Conservation (phyloP, 2,888 invertebrate genomes). For the Lithophane socia region DNA sequence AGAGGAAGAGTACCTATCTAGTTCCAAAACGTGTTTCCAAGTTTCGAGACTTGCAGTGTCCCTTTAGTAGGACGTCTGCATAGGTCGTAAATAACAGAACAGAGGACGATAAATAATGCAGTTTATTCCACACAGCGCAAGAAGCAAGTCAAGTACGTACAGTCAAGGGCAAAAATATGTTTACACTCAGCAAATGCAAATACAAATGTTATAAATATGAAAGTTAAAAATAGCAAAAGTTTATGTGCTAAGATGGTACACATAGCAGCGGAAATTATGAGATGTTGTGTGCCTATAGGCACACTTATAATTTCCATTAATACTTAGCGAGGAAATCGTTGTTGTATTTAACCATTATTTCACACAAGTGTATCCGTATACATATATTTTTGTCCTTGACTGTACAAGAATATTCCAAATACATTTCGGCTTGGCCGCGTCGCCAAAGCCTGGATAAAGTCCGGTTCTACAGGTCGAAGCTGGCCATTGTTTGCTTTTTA, state of each 20-base stretch:
- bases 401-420: slow-evolving; percentile 50
- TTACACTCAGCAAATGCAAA: no score
- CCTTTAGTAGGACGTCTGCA: slow-evolving; percentile 24
- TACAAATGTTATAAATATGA: no score
- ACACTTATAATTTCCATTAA: neutral
- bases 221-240: no score
- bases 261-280: no score
- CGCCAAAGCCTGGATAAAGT: slow-evolving; percentile 53
- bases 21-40: slow-evolving; percentile 9
- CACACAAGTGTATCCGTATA: neutral
- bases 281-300: no score
- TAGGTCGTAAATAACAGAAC: slow-evolving; percentile 50
- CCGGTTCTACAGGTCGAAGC: slow-evolving; percentile 62
- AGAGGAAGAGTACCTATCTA: neutral
- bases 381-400: slow-evolving; percentile 19
- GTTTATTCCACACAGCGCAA: slow-evolving; percentile 27
- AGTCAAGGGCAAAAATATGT: neutral
- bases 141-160: slow-evolving; percentile 40
- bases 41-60: slow-evolving; percentile 12
- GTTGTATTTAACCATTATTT: neutral
- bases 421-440: slow-evolving; percentile 36
- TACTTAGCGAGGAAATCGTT: neutral
- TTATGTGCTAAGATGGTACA: no score
- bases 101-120: slow-evolving; percentile 45
- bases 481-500: slow-evolving; percentile 66